Percentiles rank a stretch among this genome's conserved stretches.
Conservation (phyloP, 2,113 vertebrate genomes). For the Pao palembangensis region DNA sequence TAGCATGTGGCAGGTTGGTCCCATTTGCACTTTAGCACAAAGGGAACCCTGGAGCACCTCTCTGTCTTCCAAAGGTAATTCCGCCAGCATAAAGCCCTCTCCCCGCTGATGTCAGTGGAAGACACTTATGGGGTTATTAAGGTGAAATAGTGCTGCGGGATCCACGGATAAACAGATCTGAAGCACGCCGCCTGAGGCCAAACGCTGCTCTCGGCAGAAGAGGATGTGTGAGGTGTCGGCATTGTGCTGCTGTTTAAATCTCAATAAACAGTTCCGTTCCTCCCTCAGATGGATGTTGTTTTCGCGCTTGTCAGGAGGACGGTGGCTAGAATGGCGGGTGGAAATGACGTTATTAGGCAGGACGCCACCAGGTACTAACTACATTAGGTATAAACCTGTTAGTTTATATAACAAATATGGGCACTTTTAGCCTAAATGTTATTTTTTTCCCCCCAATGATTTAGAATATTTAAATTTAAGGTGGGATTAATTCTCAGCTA, state of each 20-base stretch:
- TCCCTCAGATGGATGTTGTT: slow-evolving; percentile 1
- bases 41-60: slow-evolving; percentile 4
- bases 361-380: neutral
- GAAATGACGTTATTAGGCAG: neutral
- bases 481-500: too few relatives aligned
- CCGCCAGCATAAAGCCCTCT: neutral
- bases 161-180: slow-evolving; percentile 55
- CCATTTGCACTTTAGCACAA: too few relatives aligned
- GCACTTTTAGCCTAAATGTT: too few relatives aligned
- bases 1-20: neutral
- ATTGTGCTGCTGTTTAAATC: slow-evolving; percentile 21
- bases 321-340: neutral
- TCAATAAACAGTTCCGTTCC: slow-evolving; percentile 18
- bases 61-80: slow-evolving; percentile 35
- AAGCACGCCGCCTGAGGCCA: slow-evolving; percentile 25
- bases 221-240: slow-evolving; percentile 23
- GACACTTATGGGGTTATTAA: slow-evolving; percentile 46
- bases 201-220: slow-evolving; percentile 45
- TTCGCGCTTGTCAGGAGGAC: neutral
- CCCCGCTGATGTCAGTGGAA: slow-evolving; percentile 20
- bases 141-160: slow-evolving; percentile 47
- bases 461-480: too few relatives aligned
- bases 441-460: too few relatives aligned
- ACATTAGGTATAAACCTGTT: neutral
- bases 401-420: too few relatives aligned